Evolutionary conservation across 2,113 vertebrate species (phyloP), one percentile per base, ranked within the genome.

Genomic region (Heptranchias perlo): DNA sequence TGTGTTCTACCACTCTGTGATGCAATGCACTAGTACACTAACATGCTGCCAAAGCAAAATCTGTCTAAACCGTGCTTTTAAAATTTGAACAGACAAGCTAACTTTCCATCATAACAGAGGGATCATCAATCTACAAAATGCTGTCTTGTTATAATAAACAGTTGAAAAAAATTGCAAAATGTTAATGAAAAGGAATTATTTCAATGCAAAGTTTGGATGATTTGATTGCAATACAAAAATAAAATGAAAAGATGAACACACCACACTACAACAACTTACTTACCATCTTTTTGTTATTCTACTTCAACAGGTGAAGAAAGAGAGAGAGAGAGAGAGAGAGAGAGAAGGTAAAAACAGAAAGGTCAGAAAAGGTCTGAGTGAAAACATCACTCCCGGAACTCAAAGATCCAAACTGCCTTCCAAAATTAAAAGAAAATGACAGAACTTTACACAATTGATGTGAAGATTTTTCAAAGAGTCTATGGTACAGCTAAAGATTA

Each of bases 251-350:
- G 97, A 97, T 97, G 97, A 97, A 98, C 97, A 98, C 97, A 97
- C 97, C 97, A 98, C 98, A 98, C 97, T 94, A 97, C 96, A 97
- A 97, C 97, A 98, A 98, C 98, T 97, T 98, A 99, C 99, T 99
- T 99, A 99, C 99, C 99, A 99, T 99, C 98, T 98, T 99, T 98
- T 99, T 98, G 97, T 98, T 98, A 98, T 98, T 99, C 99, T 99
- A 99, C 98, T 98, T 99, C 98, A 99, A 98, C 98, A 97, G 97
- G 97, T 98, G 98, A 98, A 98, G 98, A 93, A 65, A 98, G 97
- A 97, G 97, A 96, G 96, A 47, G 47, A 98, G 97, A 98, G 73
- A 78, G 73, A 93, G 21, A 98, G 98, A 97, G 97, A 96, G 97
- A 69, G 65, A 98, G 98, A 98, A 98, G 97, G 98, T 97, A 98